Evolutionary conservation across 1,140 invertebrate species (phyloP).

Genomic region (Gryon sp.): DNA sequence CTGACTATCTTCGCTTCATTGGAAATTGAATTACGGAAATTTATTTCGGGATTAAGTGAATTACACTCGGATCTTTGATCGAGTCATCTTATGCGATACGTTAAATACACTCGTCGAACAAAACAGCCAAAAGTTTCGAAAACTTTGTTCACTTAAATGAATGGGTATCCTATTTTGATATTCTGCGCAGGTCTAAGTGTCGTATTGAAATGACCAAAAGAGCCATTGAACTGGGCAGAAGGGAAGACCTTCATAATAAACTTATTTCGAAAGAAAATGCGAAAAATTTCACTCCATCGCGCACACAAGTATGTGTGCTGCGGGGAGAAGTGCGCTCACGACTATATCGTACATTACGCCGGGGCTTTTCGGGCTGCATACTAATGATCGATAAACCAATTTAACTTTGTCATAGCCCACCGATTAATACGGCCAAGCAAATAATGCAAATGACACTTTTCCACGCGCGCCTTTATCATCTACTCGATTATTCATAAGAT

Average conservation of each 20-base stretch:
- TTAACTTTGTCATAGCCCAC: slow-evolving; percentile 53
- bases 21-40: not conserved
- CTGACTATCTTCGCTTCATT: too few relatives aligned
- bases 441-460: slow-evolving; percentile 59
- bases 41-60: slow-evolving; percentile 12
- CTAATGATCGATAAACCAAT: slow-evolving; percentile 61
- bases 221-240: too few relatives aligned
- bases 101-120: not conserved
- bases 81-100: not conserved
- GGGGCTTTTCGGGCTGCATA: slow-evolving; percentile 22
- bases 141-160: slow-evolving; percentile 10
- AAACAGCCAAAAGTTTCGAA: slow-evolving; percentile 12
- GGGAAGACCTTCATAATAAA: too few relatives aligned
- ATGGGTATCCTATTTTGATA: too few relatives aligned
- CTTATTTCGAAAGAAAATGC: slow-evolving; percentile 9
- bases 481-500: slow-evolving; percentile 48
- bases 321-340: not conserved
- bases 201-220: too few relatives aligned
- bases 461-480: slow-evolving; percentile 15
- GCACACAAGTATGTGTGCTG: slow-evolving; percentile 18
- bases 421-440: slow-evolving; percentile 48
- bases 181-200: too few relatives aligned
- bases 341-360: slow-evolving; percentile 10
- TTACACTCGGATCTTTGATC: slow-evolving; percentile 13
- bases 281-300: slow-evolving; percentile 1